Conservation (phyloP, 2,113 vertebrate genomes). For the Tylochromis polylepis region DNA sequence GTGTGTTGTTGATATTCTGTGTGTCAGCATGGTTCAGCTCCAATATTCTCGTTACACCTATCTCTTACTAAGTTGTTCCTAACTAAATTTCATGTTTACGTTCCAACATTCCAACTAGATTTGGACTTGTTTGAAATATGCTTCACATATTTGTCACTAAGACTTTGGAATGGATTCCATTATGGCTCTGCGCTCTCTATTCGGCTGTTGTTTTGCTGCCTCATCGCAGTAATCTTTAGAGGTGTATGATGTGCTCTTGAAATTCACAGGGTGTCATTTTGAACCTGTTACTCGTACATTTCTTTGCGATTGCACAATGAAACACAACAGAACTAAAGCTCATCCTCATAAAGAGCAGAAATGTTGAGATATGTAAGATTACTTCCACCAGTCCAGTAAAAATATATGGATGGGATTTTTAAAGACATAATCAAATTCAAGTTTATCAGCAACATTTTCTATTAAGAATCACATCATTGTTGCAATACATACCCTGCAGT, state of each 20-base stretch:
- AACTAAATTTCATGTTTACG: background rate
- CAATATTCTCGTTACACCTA: slow-evolving; percentile 27
- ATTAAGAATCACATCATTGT: background rate
- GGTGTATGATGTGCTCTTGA: background rate
- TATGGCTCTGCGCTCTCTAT: background rate
- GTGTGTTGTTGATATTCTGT: background rate
- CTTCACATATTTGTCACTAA: background rate
- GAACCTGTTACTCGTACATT: background rate
- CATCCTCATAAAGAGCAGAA: slow-evolving; percentile 74
- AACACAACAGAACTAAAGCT: slow-evolving; percentile 38
- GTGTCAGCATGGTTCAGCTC: background rate
- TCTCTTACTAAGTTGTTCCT: background rate
- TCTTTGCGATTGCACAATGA: background rate
- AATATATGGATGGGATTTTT: slow-evolving; percentile 18
- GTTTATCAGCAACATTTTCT: background rate
- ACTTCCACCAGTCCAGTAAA: background rate
- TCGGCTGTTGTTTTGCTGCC: background rate
- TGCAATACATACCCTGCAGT: background rate
- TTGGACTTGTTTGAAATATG: background rate
- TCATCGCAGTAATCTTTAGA: background rate
- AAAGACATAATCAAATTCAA: background rate
- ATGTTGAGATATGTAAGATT: background rate
- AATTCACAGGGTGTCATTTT: background rate
- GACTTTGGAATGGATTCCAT: background rate
- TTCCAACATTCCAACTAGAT: background rate